A percentile compares a stretch with the other conserved stretches of the same genome.
Conservation (phyloP, 2,888 invertebrate species). For the Chymomyza caudatula region DNA sequence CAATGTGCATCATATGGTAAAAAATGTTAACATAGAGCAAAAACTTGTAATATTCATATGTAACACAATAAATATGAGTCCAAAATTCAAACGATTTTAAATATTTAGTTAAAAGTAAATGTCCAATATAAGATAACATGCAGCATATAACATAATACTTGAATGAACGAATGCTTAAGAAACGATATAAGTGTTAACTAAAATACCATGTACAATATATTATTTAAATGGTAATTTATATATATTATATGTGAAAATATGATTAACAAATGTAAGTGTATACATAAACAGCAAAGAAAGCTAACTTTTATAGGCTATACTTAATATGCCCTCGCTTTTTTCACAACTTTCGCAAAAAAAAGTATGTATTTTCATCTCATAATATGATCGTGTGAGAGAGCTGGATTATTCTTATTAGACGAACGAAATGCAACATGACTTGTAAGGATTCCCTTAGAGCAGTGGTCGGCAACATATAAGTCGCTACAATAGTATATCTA, state of each 20-base stretch:
- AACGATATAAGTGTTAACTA: conserved; percentile 13
- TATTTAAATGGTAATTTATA: background rate
- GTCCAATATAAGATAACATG: conserved; percentile 5
- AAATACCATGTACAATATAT: background rate
- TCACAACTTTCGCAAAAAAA: too few relatives aligned
- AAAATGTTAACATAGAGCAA: background rate
- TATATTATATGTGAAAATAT: background rate
- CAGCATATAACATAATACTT: background rate
- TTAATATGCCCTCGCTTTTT: background rate
- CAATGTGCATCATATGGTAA: too few relatives aligned
- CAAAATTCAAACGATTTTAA: conserved; percentile 18
- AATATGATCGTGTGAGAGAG: too few relatives aligned
- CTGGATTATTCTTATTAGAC: too few relatives aligned
- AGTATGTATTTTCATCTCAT: too few relatives aligned
- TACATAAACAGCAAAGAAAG: background rate
- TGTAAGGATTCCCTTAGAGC: too few relatives aligned
- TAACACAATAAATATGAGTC: background rate
- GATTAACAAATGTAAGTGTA: background rate
- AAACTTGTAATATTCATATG: background rate
- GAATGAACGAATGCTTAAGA: conserved; percentile 58
- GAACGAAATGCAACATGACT: too few relatives aligned
- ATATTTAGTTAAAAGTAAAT: conserved; percentile 7
- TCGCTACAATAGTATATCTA: too few relatives aligned
- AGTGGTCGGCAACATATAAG: too few relatives aligned
- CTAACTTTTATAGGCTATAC: background rate